Conservation (phyloP, 2,113 vertebrate species). For the Arvicanthis niloticus region DNA sequence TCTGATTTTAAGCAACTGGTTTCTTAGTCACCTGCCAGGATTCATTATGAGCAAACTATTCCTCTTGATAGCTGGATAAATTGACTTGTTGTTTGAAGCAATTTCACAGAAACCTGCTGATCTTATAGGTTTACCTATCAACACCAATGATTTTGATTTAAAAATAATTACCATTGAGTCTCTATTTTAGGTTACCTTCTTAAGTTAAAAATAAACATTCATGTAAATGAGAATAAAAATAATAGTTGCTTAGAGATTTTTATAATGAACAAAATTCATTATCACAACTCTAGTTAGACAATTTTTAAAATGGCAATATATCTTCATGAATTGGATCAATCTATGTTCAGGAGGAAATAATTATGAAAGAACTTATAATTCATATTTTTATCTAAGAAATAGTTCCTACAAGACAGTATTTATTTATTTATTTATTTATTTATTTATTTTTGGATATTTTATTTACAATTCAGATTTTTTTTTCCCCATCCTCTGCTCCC, state of each 20-base stretch:
- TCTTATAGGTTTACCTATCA: background rate
- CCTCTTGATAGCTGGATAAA: constrained; percentile 18
- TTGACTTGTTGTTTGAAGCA: constrained; percentile 13
- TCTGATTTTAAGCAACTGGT: constrained; percentile 48
- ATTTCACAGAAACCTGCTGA: constrained; percentile 27
- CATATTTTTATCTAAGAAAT: background rate
- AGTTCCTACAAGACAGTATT: background rate
- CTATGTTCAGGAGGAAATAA: background rate
- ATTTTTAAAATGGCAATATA: background rate
- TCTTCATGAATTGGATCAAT: background rate
- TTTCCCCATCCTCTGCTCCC: no score
- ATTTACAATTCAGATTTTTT: no score
- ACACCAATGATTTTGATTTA: background rate
- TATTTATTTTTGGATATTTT: no score
- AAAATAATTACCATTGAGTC: background rate
- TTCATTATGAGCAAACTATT: constrained; percentile 25
- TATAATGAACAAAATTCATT: background rate
- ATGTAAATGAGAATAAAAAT: background rate
- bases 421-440: background rate
- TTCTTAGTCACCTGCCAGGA: constrained; percentile 34
- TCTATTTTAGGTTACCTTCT: background rate
- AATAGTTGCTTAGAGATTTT: background rate
- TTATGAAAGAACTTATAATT: background rate
- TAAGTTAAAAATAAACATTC: constrained; percentile 30
- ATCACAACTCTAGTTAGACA: background rate